Conservation (phyloP, 2,888 invertebrate genomes). For the Spisula subtruncata region DNA sequence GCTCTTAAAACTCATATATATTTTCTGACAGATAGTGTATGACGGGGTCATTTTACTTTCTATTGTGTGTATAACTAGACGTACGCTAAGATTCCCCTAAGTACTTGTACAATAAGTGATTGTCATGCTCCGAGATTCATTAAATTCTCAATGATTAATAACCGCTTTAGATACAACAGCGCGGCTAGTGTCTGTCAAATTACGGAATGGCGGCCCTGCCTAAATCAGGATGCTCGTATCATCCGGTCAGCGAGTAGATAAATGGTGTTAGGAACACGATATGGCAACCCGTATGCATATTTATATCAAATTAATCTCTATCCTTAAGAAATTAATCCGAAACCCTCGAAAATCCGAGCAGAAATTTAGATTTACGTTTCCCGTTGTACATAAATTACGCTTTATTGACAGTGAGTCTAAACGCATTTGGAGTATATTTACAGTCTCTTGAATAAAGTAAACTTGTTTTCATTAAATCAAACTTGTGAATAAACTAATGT, state of each 20-base stretch:
- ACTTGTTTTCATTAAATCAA: conserved; percentile 60
- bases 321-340: conserved; percentile 66
- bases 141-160: conserved; percentile 17
- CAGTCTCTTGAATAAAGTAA: conserved; percentile 58
- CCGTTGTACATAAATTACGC: conserved; percentile 62
- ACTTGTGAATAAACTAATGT: conserved; percentile 49
- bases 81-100: neutral
- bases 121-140: neutral
- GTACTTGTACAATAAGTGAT: neutral
- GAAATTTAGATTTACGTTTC: conserved; percentile 58
- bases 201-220: neutral
- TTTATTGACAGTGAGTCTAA: conserved; percentile 56
- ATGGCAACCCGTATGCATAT: conserved; percentile 58
- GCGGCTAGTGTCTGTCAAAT: neutral
- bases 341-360: conserved; percentile 59
- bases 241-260: conserved; percentile 43
- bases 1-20: neutral
- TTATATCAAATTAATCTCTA: conserved; percentile 61
- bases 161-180: neutral
- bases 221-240: conserved; percentile 35
- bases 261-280: conserved; percentile 29
- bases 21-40: neutral
- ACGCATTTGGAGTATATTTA: conserved; percentile 58
- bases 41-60: neutral
- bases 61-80: neutral